Base-by-base conservation (phyloP, 2,797 vertebrate species). In the Ataeniobius toweri region DNA sequence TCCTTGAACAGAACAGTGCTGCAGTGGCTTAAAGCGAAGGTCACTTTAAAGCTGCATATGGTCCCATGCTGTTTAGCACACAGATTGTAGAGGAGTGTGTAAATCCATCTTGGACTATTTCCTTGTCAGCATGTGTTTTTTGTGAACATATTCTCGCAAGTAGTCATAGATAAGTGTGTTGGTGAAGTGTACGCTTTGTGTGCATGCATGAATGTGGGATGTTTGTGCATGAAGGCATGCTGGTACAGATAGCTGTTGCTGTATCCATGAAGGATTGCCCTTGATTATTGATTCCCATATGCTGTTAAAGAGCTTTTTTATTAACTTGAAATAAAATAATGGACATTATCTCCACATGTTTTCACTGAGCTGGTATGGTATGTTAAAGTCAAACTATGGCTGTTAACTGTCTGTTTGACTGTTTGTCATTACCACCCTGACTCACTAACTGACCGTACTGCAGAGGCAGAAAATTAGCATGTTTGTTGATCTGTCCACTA, bases 11-110 rank as follows among this genome's bases (percentile, higher is more conserved):
- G 59, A 86, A 78, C 73, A 36, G 36, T 81, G 80, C 87, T 91
- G 90, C 89, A 93, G 89, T 84, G 85, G 77, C 63, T 83, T 12
- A 24, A 46, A 88, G 86, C 86, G 89, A 93, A 94, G 88, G 92
- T 92, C 81, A 72, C 63, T 78, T 41, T 39, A 85, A 89, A 82
- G 84, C 84, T 81, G 83, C 77, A 61, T 75, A 76, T 71, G 79
- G 84, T 89, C 82, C 80, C 79, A 71, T 77, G 82, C 76, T 85
- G 83, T 85, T 73, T 80, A 73, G 48, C 70, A 68, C 71, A 13
- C 51, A 24, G 72, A 41, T 36, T 44, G 61, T 69, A 63, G 63
- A 55, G 0, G 55, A 71, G 74, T 73, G 74, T 76, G 41, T 72
- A 61, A 65, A 73, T 80, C 65, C 75, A 74, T 86, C 78, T 85